Percentiles rank a stretch among this genome's conserved stretches.
phyloP scores from a whole-genome alignment of 2,888 invertebrate genomes.

The Xylota segnis region DNA sequence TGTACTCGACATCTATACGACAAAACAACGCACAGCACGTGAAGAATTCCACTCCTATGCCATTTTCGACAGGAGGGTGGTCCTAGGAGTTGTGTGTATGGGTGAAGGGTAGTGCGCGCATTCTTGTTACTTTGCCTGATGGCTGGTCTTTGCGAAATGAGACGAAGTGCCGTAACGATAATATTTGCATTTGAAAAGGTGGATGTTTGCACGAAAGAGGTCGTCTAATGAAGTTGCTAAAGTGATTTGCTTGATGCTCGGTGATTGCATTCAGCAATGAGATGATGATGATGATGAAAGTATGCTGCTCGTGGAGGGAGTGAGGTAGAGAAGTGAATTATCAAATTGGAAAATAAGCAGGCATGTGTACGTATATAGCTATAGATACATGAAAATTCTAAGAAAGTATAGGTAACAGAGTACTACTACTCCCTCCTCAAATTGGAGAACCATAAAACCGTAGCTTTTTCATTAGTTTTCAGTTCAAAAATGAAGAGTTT shows the following conservation, averaged over 20 bases:
- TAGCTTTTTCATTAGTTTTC: neutral
- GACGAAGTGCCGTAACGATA: constrained; percentile 31
- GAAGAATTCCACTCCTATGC: constrained; percentile 35
- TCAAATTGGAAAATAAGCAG: constrained; percentile 3
- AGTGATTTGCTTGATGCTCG: constrained; percentile 56
- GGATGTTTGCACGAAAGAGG: constrained; percentile 16
- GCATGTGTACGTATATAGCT: neutral
- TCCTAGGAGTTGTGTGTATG: neutral
- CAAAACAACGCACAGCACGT: constrained; percentile 23
- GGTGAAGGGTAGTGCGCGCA: constrained; percentile 1
- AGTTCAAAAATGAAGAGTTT: neutral
- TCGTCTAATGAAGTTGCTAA: constrained; percentile 54
- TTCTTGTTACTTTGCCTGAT: constrained; percentile 34
- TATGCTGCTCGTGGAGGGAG: neutral
- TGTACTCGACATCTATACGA: constrained; percentile 26
- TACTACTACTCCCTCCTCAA: neutral
- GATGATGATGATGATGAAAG: constrained; percentile 23
- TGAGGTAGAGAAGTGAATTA: constrained; percentile 3
- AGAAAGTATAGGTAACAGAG: too few relatives aligned
- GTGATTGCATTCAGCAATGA: constrained; percentile 45
- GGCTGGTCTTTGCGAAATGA: constrained; percentile 28
- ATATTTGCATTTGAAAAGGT: constrained; percentile 36
- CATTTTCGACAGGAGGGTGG: constrained; percentile 1
- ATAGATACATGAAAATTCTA: neutral
- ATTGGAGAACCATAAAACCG: neutral